These are phyloP conservation scores for Macroteleia sp. DNA, from an alignment of 2,888 invertebrate genomes.

Conservation along the genomic window DNA sequence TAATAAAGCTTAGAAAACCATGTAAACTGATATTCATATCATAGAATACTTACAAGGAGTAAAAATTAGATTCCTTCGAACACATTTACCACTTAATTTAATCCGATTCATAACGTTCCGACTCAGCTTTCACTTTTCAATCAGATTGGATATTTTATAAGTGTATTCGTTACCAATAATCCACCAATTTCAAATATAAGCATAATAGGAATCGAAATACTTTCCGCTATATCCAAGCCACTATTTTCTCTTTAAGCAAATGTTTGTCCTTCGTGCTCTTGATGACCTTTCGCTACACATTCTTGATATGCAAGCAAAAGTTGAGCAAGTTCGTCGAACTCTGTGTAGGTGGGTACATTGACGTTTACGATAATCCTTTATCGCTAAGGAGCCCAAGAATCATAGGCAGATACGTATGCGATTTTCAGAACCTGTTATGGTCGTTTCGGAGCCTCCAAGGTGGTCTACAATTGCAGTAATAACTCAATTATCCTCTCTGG, in stretches of 20 bases:
- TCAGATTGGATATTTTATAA: slow-evolving; percentile 3
- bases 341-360: slow-evolving; percentile 66
- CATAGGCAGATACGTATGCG: slow-evolving; percentile 79
- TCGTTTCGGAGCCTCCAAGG: slow-evolving; percentile 83
- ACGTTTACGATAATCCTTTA: slow-evolving; percentile 78
- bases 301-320: slow-evolving; percentile 56
- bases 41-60: too few species aligned
- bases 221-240: slow-evolving; percentile 29
- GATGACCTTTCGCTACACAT: slow-evolving; percentile 59
- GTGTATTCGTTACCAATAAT: too few species aligned
- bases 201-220: too few species aligned
- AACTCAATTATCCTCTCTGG: slow-evolving; percentile 84
- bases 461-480: slow-evolving; percentile 85
- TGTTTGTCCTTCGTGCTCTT: slow-evolving; percentile 50
- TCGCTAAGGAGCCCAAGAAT: slow-evolving; percentile 79
- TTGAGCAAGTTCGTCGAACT: slow-evolving; percentile 61
- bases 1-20: too few species aligned
- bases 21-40: too few species aligned
- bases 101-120: slow-evolving; percentile 2
- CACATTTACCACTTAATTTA: slow-evolving; percentile 14
- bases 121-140: slow-evolving; percentile 28
- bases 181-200: too few species aligned
- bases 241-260: slow-evolving; percentile 23
- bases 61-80: too few species aligned
- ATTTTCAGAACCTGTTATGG: slow-evolving; percentile 83